A percentile compares a stretch with the other conserved stretches of the same genome.
phyloP scores from a whole-genome alignment of 2,113 vertebrate species.

The Saccopteryx bilineata region DNA sequence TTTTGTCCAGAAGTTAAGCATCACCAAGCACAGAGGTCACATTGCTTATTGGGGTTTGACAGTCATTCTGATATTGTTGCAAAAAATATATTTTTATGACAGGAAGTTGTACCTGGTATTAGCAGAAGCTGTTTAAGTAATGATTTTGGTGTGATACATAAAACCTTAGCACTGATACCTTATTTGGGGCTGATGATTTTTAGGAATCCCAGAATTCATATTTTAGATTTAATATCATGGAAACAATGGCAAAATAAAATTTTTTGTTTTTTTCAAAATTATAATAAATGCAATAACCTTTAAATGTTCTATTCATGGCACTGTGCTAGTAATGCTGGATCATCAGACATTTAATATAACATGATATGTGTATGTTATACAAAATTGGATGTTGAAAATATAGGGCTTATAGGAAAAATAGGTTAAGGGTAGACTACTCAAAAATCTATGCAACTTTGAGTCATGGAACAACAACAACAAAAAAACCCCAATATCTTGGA shows the following conservation, averaged over 20 bases:
- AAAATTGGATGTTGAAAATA: constrained; percentile 37
- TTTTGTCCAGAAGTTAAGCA: constrained; percentile 60
- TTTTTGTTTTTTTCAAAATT: constrained; percentile 52
- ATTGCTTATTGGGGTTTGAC: constrained; percentile 26
- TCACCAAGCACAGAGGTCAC: constrained; percentile 44
- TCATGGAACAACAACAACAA: not conserved
- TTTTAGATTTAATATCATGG: constrained; percentile 53
- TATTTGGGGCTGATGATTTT: not conserved
- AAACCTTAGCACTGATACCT: not conserved
- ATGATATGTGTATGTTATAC: not conserved
- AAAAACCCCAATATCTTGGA: not conserved
- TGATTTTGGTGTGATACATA: constrained; percentile 30
- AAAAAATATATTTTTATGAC: constrained; percentile 12
- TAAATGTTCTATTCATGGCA: not conserved
- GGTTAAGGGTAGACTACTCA: not conserved
- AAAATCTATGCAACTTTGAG: constrained; percentile 47
- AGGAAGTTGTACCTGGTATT: not conserved
- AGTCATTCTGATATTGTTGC: constrained; percentile 2
- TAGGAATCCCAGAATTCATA: constrained; percentile 27
- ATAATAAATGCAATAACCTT: not conserved
- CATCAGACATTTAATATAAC: constrained; percentile 44
- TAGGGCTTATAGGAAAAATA: not conserved
- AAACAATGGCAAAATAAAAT: constrained; percentile 45
- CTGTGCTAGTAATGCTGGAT: constrained; percentile 1
- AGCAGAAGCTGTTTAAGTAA: not conserved